phyloP scores from a whole-genome alignment of 1,140 invertebrate genomes.

The Chlorops oryzae region DNA sequence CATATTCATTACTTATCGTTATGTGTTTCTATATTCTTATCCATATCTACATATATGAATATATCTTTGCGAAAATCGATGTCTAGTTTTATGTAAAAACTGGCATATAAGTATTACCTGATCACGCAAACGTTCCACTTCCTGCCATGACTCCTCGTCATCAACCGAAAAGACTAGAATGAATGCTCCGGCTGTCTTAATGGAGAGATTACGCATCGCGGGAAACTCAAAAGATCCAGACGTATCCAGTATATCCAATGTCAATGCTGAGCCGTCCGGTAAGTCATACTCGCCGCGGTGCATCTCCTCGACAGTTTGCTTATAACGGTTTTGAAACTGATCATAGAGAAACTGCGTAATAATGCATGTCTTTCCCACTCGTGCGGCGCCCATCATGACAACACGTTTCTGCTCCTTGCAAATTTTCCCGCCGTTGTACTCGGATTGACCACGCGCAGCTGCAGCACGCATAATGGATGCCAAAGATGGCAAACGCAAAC shows the following conservation, averaged over 20 bases:
- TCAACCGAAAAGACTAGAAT: conserved; percentile 54
- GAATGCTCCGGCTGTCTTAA: conserved; percentile 54
- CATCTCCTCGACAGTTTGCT: conserved; percentile 56
- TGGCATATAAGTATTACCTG: too few relatives aligned
- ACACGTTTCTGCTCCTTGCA: conserved; percentile 43
- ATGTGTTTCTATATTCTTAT: too few relatives aligned
- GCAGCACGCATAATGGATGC: conserved; percentile 14
- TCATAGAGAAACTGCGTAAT: conserved; percentile 59
- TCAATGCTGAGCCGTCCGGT: conserved; percentile 41
- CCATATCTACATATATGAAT: too few relatives aligned
- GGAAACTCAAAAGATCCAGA: conserved; percentile 55
- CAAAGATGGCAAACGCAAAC: conserved; percentile 31
- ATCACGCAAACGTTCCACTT: conserved; percentile 45
- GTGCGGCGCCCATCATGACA: conserved; percentile 49
- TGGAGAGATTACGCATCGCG: conserved; percentile 57
- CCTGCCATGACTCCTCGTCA: conserved; percentile 51
- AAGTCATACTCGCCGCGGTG: conserved; percentile 54
- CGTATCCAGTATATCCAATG: conserved; percentile 55
- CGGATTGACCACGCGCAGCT: too few relatives aligned
- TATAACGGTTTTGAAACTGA: conserved; percentile 51
- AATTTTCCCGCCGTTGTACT: too few relatives aligned
- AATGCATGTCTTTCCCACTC: conserved; percentile 57
- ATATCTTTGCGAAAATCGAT: too few relatives aligned
- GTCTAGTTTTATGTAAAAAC: too few relatives aligned
- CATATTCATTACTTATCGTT: too few relatives aligned